Conservation (phyloP, 2,888 invertebrate genomes). For the Eulithis testata region DNA sequence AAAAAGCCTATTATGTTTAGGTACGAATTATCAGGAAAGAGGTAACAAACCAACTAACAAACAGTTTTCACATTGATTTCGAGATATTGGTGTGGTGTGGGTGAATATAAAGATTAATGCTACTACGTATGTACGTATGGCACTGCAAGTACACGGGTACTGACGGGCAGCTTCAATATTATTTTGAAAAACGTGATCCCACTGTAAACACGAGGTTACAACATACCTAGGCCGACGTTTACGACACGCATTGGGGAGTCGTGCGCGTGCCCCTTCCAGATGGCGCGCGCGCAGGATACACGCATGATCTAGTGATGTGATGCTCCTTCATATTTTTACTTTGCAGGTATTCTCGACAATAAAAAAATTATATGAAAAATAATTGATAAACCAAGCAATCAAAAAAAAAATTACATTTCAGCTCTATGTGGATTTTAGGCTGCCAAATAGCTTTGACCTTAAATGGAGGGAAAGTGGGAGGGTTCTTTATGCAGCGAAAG, state of each 20-base stretch:
- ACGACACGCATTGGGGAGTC: constrained; percentile 64
- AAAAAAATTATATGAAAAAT: too few species aligned
- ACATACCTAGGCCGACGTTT: constrained; percentile 54
- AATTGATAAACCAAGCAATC: too few species aligned
- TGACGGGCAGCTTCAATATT: constrained; percentile 30
- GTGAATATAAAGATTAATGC: neutral
- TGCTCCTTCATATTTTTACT: neutral
- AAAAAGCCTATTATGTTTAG: too few species aligned
- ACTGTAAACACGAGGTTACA: constrained; percentile 56
- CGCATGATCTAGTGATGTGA: constrained; percentile 45
- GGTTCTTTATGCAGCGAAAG: too few species aligned
- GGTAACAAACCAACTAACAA: too few species aligned
- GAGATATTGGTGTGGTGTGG: neutral
- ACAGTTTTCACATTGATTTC: neutral
- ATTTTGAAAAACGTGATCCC: constrained; percentile 43
- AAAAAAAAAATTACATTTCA: too few species aligned
- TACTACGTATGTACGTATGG: neutral
- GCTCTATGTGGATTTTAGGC: too few species aligned
- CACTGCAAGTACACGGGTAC: neutral
- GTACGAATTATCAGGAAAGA: too few species aligned
- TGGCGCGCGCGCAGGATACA: constrained; percentile 70
- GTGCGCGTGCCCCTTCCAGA: constrained; percentile 63
- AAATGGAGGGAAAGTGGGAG: too few species aligned
- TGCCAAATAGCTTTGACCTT: too few species aligned
- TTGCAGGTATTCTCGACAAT: too few species aligned